A percentile compares a stretch with the other conserved stretches of the same genome.
Conservation (phyloP, 2,888 invertebrate genomes). For the Tetranychus piercei region DNA sequence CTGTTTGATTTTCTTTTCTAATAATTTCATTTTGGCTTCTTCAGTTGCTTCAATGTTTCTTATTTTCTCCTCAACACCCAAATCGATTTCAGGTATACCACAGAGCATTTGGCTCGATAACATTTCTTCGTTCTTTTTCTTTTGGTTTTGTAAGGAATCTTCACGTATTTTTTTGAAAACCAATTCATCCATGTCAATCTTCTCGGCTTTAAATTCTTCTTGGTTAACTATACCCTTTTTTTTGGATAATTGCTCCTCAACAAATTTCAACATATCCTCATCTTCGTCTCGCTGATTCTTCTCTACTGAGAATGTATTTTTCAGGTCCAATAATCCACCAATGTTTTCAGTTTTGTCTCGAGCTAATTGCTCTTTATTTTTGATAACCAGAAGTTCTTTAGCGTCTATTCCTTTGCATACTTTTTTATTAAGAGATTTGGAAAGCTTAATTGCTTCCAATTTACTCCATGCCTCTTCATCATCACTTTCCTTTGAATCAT, state of each 20-base stretch:
- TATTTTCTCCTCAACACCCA: constrained; percentile 98
- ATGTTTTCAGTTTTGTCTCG: background rate
- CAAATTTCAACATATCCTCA: constrained; percentile 82
- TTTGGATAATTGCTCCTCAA: constrained; percentile 69
- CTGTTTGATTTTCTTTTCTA: constrained; percentile 13
- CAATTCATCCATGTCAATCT: constrained; percentile 42
- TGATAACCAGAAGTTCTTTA: background rate
- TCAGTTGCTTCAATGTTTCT: constrained; percentile 97
- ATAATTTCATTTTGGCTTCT: constrained; percentile 44
- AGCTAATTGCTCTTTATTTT: background rate
- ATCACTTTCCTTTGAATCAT: background rate
- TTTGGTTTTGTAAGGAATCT: constrained; percentile 51
- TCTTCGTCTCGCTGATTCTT: constrained; percentile 95
- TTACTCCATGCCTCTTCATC: background rate
- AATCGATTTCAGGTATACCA: constrained; percentile 95
- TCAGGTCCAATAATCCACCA: constrained; percentile 44
- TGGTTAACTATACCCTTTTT: constrained; percentile 46
- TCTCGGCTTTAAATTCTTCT: background rate
- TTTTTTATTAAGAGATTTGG: background rate
- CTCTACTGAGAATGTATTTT: constrained; percentile 91
- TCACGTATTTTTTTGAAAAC: constrained; percentile 63
- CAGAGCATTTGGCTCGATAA: constrained; percentile 98
- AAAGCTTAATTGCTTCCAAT: background rate
- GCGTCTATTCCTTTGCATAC: background rate
- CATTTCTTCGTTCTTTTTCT: constrained; percentile 76